phyloP scores from a whole-genome alignment of 2,888 invertebrate species.

The Andricus quercusramuli region DNA sequence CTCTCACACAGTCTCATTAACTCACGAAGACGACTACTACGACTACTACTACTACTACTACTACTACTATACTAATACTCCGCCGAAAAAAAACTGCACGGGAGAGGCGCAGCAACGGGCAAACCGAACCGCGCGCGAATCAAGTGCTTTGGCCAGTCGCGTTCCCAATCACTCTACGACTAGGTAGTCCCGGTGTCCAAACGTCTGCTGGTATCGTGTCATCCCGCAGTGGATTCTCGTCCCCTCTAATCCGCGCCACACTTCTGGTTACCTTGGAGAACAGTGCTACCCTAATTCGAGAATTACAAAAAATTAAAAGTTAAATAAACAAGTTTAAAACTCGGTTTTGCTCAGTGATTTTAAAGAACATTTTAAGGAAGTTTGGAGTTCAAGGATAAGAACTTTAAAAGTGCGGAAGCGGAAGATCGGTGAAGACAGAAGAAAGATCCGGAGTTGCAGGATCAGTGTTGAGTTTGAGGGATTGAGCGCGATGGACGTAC shows the following conservation, averaged over 20 bases:
- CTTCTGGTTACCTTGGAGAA: not conserved
- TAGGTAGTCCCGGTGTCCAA: constrained; percentile 78
- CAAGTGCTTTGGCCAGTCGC: constrained; percentile 79
- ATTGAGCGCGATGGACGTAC: constrained; percentile 60
- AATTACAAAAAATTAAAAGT: not conserved
- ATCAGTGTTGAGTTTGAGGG: constrained; percentile 23
- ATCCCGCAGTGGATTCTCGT: constrained; percentile 43
- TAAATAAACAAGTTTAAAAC: not conserved
- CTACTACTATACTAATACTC: constrained; percentile 53
- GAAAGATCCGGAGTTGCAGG: not conserved
- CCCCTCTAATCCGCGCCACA: constrained; percentile 45
- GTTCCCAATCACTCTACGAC: constrained; percentile 79
- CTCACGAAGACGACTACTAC: constrained; percentile 57
- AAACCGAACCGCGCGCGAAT: constrained; percentile 77
- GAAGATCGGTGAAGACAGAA: constrained; percentile 40
- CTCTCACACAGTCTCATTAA: constrained; percentile 60
- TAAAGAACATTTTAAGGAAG: constrained; percentile 1
- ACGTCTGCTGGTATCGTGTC: constrained; percentile 59
- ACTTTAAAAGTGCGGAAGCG: constrained; percentile 11
- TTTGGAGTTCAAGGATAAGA: constrained; percentile 22
- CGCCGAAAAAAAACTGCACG: constrained; percentile 77
- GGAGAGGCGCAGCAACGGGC: constrained; percentile 77
- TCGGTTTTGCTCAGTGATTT: constrained; percentile 2
- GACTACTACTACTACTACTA: constrained; percentile 50
- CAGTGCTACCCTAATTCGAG: constrained; percentile 3